Conservation (phyloP, 1,140 invertebrate species). For the Heliconius nattereri region DNA sequence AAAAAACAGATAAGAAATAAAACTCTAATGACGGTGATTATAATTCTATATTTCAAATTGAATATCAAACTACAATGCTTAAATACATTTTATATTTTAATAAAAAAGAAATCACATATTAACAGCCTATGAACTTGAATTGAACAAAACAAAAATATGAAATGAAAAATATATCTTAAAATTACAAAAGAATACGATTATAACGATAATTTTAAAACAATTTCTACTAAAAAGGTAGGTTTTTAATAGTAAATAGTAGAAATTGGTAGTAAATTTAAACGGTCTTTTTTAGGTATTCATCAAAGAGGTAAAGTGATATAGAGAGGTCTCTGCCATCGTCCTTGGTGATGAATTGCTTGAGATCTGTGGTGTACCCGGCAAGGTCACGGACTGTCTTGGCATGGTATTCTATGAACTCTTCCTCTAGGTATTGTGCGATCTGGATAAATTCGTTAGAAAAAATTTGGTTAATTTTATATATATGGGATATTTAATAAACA, state of each 20-base stretch:
- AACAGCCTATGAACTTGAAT: slow-evolving; percentile 54
- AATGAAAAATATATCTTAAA: not conserved
- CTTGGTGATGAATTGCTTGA: slow-evolving; percentile 84
- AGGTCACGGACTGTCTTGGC: slow-evolving; percentile 85
- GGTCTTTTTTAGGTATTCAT: slow-evolving; percentile 87
- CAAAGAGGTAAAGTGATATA: slow-evolving; percentile 87
- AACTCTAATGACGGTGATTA: slow-evolving; percentile 32
- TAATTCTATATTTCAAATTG: slow-evolving; percentile 45
- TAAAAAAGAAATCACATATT: slow-evolving; percentile 40
- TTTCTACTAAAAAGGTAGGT: slow-evolving; percentile 30
- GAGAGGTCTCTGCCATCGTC: slow-evolving; percentile 84
- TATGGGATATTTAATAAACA: too few species aligned
- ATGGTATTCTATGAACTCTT: slow-evolving; percentile 87
- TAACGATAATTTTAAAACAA: slow-evolving; percentile 8
- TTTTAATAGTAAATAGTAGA: not conserved
- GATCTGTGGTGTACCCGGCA: slow-evolving; percentile 87
- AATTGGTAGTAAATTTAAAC: slow-evolving; percentile 49
- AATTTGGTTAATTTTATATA: too few species aligned
- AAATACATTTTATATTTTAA: slow-evolving; percentile 30
- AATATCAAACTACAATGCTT: slow-evolving; percentile 37
- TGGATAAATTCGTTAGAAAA: slow-evolving; percentile 42
- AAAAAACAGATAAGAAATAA: slow-evolving; percentile 25
- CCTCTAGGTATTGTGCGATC: slow-evolving; percentile 87
- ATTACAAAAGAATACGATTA: slow-evolving; percentile 19
- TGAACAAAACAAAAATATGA: slow-evolving; percentile 38